phyloP scores from a whole-genome alignment of 1,140 invertebrate species.

The Camponotus pennsylvanicus region DNA sequence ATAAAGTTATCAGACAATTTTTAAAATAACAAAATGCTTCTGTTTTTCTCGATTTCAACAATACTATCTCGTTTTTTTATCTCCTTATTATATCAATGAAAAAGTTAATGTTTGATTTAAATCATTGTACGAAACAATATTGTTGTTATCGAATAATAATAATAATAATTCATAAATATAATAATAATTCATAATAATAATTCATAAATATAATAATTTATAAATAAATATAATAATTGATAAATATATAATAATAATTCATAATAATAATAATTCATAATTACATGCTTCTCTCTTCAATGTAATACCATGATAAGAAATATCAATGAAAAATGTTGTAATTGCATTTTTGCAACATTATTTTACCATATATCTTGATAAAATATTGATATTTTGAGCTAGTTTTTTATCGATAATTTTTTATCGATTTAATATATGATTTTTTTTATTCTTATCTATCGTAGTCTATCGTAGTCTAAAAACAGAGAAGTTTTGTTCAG shows the following conservation, averaged over 20 bases:
- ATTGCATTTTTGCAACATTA: neutral
- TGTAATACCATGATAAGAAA: too few relatives aligned
- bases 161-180: neutral
- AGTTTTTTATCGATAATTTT: neutral
- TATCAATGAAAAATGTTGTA: neutral
- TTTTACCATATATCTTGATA: too few relatives aligned
- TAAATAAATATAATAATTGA: too few relatives aligned
- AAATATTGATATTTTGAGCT: too few relatives aligned
- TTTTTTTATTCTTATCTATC: neutral
- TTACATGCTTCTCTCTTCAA: neutral
- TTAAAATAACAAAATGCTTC: neutral
- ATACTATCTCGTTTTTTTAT: neutral
- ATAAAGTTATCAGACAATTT: neutral
- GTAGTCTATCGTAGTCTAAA: neutral
- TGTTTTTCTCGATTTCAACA: neutral
- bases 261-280: neutral
- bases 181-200: too few relatives aligned
- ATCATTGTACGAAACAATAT: neutral
- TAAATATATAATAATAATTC: too few relatives aligned
- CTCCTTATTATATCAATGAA: neutral
- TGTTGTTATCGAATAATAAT: neutral
- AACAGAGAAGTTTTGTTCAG: neutral
- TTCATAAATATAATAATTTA: too few relatives aligned
- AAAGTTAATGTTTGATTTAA: neutral
- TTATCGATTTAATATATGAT: neutral